Conservation (phyloP, 2,797 vertebrate genomes). For the Carduelis carduelis region DNA sequence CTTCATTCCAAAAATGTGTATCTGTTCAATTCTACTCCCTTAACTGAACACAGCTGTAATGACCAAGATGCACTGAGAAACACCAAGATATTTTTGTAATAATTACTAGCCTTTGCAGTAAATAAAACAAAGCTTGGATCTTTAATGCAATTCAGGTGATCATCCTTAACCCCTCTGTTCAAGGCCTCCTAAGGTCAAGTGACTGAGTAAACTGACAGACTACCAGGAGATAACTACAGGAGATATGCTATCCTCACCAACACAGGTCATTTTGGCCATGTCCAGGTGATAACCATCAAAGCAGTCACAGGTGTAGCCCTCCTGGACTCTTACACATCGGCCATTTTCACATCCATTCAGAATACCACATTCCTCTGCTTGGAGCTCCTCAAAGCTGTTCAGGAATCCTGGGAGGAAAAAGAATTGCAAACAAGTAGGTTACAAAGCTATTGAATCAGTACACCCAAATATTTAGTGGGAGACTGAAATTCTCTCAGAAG, state of each 20-base stretch:
- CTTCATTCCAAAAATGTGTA: background rate
- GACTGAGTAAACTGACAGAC: background rate
- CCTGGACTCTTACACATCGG: conserved; percentile 91
- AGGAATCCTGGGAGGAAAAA: conserved; percentile 73
- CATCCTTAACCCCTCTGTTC: background rate
- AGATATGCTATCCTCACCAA: conserved; percentile 78
- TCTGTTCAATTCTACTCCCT: background rate
- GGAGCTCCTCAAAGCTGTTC: conserved; percentile 88
- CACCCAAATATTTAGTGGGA: background rate
- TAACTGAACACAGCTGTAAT: background rate
- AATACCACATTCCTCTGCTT: conserved; percentile 94
- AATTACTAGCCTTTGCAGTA: background rate
- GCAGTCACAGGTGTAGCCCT: conserved; percentile 97
- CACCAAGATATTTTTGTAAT: background rate
- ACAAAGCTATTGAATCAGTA: background rate
- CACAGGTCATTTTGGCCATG: conserved; percentile 91
- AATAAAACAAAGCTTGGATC: background rate
- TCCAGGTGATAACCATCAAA: conserved; percentile 94
- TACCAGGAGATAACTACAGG: background rate
- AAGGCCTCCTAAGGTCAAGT: background rate
- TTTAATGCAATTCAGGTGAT: background rate
- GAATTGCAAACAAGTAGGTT: background rate
- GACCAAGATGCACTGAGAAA: background rate
- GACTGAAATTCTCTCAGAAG: background rate
- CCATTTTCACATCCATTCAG: conserved; percentile 96